A percentile compares a stretch with the other conserved stretches of the same genome.
phyloP scores from a whole-genome alignment of 2,797 vertebrate species.

The Lutjanus campechanus region DNA sequence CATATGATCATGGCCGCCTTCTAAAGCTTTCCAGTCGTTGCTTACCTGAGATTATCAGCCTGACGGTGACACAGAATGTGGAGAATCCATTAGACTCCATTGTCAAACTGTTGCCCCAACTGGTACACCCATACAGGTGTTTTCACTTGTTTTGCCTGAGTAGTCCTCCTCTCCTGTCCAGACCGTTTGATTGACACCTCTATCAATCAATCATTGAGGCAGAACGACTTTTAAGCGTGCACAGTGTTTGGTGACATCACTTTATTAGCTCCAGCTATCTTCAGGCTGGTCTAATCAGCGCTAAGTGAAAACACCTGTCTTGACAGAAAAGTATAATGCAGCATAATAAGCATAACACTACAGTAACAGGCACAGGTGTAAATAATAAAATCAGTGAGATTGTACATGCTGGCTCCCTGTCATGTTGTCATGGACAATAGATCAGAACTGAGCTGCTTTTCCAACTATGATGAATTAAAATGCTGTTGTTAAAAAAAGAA shows the following conservation, averaged over 20 bases:
- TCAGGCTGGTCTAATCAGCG: conserved; percentile 10
- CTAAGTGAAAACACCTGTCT: not conserved
- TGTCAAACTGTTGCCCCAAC: not conserved
- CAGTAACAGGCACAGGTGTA: not conserved
- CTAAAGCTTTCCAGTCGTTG: conserved; percentile 9
- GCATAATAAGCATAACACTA: not conserved
- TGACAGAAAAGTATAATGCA: too few species aligned
- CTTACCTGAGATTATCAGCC: conserved; percentile 1
- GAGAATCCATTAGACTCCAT: not conserved
- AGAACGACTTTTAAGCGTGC: not conserved
- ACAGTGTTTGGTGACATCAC: conserved; percentile 4
- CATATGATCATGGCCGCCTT: not conserved
- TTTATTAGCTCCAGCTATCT: not conserved
- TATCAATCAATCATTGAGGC: not conserved
- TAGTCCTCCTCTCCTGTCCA: not conserved
- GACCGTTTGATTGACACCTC: conserved; percentile 27
- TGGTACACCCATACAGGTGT: conserved; percentile 6
- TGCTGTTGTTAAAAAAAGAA: not conserved
- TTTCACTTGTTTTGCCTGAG: conserved; percentile 16
- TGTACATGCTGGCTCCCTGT: too few species aligned
- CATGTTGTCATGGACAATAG: not conserved
- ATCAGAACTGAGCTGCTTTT: not conserved
- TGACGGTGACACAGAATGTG: not conserved
- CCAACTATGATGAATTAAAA: not conserved
- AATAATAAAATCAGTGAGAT: not conserved